Conservation (phyloP, 2,888 invertebrate species). For the Syrista parreyssii region DNA sequence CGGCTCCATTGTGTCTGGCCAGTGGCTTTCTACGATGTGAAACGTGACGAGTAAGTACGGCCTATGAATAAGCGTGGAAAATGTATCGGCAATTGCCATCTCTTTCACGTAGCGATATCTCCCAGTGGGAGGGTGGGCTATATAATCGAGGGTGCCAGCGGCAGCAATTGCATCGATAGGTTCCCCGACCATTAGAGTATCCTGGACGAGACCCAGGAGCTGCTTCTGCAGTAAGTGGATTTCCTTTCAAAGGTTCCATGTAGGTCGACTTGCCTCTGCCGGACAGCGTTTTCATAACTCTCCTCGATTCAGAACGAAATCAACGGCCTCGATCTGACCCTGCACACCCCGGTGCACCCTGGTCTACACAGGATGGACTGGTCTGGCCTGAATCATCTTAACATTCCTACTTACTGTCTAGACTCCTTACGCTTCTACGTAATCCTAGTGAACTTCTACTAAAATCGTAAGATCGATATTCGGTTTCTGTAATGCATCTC, state of each 20-base stretch:
- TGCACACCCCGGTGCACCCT: conserved; percentile 1
- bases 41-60: not conserved
- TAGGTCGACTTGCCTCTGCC: conserved; percentile 17
- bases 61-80: conserved; percentile 44
- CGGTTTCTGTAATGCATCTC: not conserved
- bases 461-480: not conserved
- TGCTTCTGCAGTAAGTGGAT: conserved; percentile 21
- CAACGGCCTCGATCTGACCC: conserved; percentile 16
- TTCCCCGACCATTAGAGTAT: conserved; percentile 17
- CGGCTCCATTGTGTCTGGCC: not conserved
- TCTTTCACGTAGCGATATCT: conserved; percentile 48
- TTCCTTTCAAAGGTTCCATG: conserved; percentile 18
- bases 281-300: conserved; percentile 52
- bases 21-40: not conserved
- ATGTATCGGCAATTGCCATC: conserved; percentile 53
- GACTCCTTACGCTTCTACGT: not conserved
- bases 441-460: not conserved
- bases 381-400: not conserved
- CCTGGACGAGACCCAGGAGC: conserved; percentile 32
- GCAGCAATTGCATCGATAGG: conserved; percentile 47
- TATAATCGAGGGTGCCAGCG: conserved; percentile 15
- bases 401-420: not conserved
- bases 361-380: not conserved
- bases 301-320: conserved; percentile 14
- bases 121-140: conserved; percentile 34